Evolutionary conservation across 37 sponge, comb jelly and placozoan genomes (phyloP), one percentile per base, ranked within the genome.

Genomic region (Oscarella lobularis): DNA sequence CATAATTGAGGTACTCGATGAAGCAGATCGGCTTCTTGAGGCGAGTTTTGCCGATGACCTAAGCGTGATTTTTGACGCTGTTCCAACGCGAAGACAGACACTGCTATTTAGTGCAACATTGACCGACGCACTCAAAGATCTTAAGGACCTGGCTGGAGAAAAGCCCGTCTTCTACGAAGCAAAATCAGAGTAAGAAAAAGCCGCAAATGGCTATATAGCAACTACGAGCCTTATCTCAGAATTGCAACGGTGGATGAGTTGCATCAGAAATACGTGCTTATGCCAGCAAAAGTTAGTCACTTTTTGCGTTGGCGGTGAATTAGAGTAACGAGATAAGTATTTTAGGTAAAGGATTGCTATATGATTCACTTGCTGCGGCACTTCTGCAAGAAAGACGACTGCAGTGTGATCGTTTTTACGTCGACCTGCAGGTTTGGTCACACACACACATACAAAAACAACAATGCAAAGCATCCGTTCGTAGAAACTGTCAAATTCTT

Each of bases 1-100:
- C n/a, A n/a, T n/a, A n/a, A n/a, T n/a, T n/a, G n/a, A 95, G 95
- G 95, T 98, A n/a, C 36, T 98, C 41, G 99, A 98, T 78, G 99
- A 98, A 78, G 99, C 95, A 35, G 99, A 98, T 36, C 67, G 92
- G 2, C 60, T 98, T 36, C 80, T 98, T 48, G 92, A 94, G 31
- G 68, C 83, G 20, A 84, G 85, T 9, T 94, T 98, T 75, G 81
- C 82, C 41, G 79, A 85, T 1, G 99, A 93, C 74, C 70, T 98
- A 31, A 74, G 73, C 32, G 80, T 77, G 2, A 86, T 98, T 54
- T 88, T 98, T 78, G 84, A 84, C 32, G 55, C 73, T 31, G 72
- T 98, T 0, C 87, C 99, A n/a, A 33, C 65, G 39, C 67, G 83
- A 74, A 73, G 99, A 69, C 99, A 98, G 76, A 98, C 99, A 4